A percentile compares a stretch with the other conserved stretches of the same genome.
Conservation (phyloP, 2,888 invertebrate species). For the Heteropelma amictum region DNA sequence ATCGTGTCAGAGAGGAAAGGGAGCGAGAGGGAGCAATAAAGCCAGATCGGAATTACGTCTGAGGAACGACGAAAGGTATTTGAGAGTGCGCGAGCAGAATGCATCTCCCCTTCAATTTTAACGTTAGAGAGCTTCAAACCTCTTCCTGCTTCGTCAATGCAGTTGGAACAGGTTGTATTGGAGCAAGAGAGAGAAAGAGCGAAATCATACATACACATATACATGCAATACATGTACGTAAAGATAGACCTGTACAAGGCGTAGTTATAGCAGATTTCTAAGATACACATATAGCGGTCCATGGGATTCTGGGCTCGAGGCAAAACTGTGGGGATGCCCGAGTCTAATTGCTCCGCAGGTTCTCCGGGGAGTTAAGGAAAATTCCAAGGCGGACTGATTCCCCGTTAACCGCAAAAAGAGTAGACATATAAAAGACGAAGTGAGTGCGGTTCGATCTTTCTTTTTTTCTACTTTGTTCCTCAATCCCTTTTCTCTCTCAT, state of each 20-base stretch:
- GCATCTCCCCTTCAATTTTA: conserved; percentile 60
- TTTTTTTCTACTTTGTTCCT: conserved; percentile 5
- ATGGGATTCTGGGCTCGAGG: conserved; percentile 23
- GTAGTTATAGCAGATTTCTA: not conserved
- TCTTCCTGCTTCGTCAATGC: conserved; percentile 16
- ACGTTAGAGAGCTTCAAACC: conserved; percentile 39
- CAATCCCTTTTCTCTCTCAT: not conserved
- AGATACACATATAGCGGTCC: conserved; percentile 29
- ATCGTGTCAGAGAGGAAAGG: conserved; percentile 16
- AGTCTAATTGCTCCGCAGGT: conserved; percentile 55
- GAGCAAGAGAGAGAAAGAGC: not conserved
- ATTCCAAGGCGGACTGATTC: conserved; percentile 53
- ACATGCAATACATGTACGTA: not conserved
- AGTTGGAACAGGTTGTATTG: conserved; percentile 39
- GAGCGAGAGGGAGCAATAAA: conserved; percentile 58
- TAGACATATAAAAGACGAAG: conserved; percentile 3
- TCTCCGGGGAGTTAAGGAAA: conserved; percentile 45
- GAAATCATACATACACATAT: conserved; percentile 19
- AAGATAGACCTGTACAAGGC: not conserved
- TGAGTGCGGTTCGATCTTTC: conserved; percentile 25
- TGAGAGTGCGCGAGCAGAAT: conserved; percentile 52
- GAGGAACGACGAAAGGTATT: conserved; percentile 60
- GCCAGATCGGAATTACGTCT: conserved; percentile 61
- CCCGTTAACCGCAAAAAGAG: conserved; percentile 25
- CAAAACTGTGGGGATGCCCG: conserved; percentile 45